A percentile compares a stretch with the other conserved stretches of the same genome.
Conservation (phyloP, 2,113 vertebrate species). For the Thamnaconus septentrionalis region DNA sequence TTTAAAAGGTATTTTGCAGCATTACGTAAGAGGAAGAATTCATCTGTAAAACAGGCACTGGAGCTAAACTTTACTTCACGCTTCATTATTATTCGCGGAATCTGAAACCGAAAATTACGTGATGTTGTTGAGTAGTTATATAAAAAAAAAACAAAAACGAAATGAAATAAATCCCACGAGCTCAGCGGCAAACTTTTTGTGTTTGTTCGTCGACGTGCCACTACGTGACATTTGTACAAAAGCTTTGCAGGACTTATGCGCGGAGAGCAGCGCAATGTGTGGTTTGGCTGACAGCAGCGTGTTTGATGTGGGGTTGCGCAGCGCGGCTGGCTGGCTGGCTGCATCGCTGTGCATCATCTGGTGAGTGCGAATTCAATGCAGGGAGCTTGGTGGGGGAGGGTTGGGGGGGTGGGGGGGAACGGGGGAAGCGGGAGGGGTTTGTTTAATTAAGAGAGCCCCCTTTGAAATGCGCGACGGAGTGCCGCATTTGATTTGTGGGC, state of each 20-base stretch:
- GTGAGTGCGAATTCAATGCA: constrained; percentile 22
- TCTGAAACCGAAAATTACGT: no score
- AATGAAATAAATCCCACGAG: background rate
- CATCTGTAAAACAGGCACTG: no score
- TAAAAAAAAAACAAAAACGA: no score
- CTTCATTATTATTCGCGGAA: no score
- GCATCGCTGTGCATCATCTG: constrained; percentile 28
- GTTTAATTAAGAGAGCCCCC: constrained; percentile 58
- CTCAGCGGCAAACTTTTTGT: background rate
- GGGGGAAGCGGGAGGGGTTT: constrained; percentile 5
- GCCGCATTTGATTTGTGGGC: constrained; percentile 39
- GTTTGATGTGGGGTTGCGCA: constrained; percentile 26
- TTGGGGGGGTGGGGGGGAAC: background rate
- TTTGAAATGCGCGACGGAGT: constrained; percentile 48
- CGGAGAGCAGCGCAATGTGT: background rate
- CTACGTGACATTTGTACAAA: constrained; percentile 22
- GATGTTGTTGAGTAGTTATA: no score
- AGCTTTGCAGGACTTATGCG: constrained; percentile 7
- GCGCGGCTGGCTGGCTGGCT: constrained; percentile 43
- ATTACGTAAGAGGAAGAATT: no score
- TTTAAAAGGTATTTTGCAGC: no score
- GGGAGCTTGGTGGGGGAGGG: background rate
- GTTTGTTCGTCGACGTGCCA: background rate
- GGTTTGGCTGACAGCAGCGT: constrained; percentile 14
- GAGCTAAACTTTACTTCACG: no score